Base-by-base conservation (phyloP, 1,140 invertebrate species). In the Pogonomyrmex californicus region DNA sequence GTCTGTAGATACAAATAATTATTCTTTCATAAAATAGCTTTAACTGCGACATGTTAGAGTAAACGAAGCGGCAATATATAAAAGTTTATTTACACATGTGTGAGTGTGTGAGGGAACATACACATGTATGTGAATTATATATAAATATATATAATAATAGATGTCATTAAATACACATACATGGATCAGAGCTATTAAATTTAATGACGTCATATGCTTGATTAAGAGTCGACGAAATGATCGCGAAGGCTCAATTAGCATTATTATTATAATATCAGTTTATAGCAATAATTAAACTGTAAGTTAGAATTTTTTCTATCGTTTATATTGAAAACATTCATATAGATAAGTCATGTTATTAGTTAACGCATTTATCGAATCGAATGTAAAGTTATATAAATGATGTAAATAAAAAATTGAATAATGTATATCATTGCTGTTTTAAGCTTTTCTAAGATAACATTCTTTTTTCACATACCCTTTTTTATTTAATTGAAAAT, bases 331-430 rank as follows among this genome's bases (percentile, higher is more conserved):
- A 38, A 56, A 54, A 58, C 1, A 12, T 23, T 54, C 10, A 2
- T 14, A 10, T 33, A 6, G 58, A 58, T 41, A 49, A n/a, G 10
- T 75, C 17, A 4, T 30, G 6, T 75, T 41, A 75, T 49, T 70
- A 49, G 30, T 49, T 36, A 9, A 30, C 12, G 38, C 65, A 71
- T 73, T 87, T 87, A 81, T 77, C 54, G 7, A 60, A 66, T 7
- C 6, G 33, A 14, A 68, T 70, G 23, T 54, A 7, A 51, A 17
- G 10, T 51, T 68, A 33, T 56, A 36, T 23, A 30, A 66, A 38
- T 12, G 30, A 51, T 65, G 3, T 73, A 23, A 44, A 66, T 73
- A 85, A 71, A 41, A 44, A 23, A 30, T 23, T 33, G 12, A 10
- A 30, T 23, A 41, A 66, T 66, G 41, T 63, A 38, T 63, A 65